Base-by-base conservation (phyloP, 64 coral and sea anemone species). In the Actinia equina region DNA sequence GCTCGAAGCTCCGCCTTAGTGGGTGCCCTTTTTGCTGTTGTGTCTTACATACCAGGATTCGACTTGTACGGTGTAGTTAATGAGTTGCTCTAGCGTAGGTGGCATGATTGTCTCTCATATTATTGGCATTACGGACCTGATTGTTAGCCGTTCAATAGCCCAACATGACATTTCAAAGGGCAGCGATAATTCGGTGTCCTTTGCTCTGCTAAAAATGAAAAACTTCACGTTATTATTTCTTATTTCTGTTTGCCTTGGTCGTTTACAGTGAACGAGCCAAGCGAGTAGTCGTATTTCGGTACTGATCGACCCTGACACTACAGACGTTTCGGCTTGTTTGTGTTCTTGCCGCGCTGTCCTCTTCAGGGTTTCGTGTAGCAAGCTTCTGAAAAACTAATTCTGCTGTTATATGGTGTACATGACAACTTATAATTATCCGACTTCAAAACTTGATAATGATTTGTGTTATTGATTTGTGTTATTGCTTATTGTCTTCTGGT, bases 121-220 rank as follows among this genome's bases (percentile, higher is more conserved):
- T 96, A 96, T 96, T 92, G 92, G 88, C 86, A 85, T 92, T 88
- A 87, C 26, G 76, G 82, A 81, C 86, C 64, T 77, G 94, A 96
- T 93, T 96, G 94, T 96, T 77, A 59, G 85, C 88, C 70, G 93
- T 93, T 96, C 91, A 96, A 90, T 89, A 77, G 84, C 86, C 17
- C 89, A 69, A 90, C 88, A 96, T 96, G 94, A 96, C 94, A 96
- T 70, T 60, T 93, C 94, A 96, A 96, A 96, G 86, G 91, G 60
- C 58, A 70, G 94, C 94, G 94, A 89, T 90, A 59, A 62, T 88
- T 93, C 94, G 94, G 91, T 88, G n/a, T 85, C 85, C 88, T 93
- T 93, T 96, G 91, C 90, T 17, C 17, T 85, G 11, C 5, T 10
- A 25, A 74, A 74, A 37, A 74, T 74, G 69, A 74, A 74, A 74